Conservation (phyloP, 2,888 invertebrate species). For the Heteropelma amictum region DNA sequence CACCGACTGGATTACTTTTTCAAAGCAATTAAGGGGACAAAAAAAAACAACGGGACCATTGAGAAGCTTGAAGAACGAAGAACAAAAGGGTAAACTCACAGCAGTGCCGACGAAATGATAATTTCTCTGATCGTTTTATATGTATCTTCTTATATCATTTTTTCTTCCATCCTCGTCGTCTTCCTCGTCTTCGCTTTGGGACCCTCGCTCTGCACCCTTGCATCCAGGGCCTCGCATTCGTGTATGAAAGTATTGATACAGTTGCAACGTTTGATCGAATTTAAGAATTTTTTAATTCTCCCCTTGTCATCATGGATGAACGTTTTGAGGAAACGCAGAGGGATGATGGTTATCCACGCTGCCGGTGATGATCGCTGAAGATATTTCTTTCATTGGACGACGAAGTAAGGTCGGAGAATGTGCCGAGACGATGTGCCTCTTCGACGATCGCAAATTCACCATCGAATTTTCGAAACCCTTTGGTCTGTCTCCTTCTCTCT, state of each 20-base stretch:
- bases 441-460: conserved; percentile 29
- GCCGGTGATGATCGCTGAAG: neutral
- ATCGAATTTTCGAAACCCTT: conserved; percentile 1
- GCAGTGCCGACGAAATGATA: neutral
- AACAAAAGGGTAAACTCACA: neutral
- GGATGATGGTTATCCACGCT: neutral
- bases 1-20: no score
- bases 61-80: no score
- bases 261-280: neutral
- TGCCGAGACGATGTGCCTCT: conserved; percentile 22
- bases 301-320: neutral
- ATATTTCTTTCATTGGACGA: neutral
- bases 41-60: no score
- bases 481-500: neutral
- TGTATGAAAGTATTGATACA: conserved; percentile 2
- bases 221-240: conserved; percentile 43
- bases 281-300: neutral
- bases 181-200: conserved; percentile 34
- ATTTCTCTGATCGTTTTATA: neutral
- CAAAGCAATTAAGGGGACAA: no score
- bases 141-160: neutral
- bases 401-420: neutral
- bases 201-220: conserved; percentile 35
- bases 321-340: neutral
- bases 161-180: conserved; percentile 6